Conservation (phyloP, 2,797 vertebrate species). For the Melanotaenia parkinsoni region DNA sequence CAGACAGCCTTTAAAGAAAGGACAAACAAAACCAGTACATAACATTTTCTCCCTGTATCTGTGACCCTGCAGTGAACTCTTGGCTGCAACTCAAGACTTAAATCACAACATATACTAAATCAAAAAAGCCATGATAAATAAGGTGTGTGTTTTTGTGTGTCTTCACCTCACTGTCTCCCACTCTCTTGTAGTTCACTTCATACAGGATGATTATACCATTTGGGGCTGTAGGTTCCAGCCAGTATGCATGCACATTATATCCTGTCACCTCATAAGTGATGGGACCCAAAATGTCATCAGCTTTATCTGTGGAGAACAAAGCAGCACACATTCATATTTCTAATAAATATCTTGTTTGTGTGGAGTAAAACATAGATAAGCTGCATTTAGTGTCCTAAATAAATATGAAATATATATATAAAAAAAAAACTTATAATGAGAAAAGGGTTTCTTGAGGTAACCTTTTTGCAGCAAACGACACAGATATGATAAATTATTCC, state of each 20-base stretch:
- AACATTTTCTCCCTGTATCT: constrained; percentile 7
- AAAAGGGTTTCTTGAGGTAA: too few relatives aligned
- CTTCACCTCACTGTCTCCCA: constrained; percentile 91
- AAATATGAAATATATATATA: neutral
- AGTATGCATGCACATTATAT: constrained; percentile 88
- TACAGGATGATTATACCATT: constrained; percentile 96
- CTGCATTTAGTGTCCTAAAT: neutral
- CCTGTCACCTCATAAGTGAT: constrained; percentile 87
- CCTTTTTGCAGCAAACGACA: neutral
- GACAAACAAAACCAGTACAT: constrained; percentile 3
- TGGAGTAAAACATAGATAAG: constrained; percentile 3
- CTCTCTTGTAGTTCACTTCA: constrained; percentile 91
- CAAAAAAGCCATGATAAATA: constrained; percentile 22
- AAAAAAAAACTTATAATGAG: neutral
- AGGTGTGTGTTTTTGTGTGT: constrained; percentile 11
- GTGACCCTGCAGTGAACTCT: constrained; percentile 30
- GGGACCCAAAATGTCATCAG: constrained; percentile 88
- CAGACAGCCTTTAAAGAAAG: constrained; percentile 28
- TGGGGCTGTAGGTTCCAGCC: constrained; percentile 89
- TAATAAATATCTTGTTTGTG: neutral
- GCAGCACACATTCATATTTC: neutral
- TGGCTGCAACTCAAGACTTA: constrained; percentile 7
- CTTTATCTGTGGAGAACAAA: constrained; percentile 84
- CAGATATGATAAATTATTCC: neutral
- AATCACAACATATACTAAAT: neutral